phyloP scores from a whole-genome alignment of 2,797 vertebrate species.

The Otus scops region DNA sequence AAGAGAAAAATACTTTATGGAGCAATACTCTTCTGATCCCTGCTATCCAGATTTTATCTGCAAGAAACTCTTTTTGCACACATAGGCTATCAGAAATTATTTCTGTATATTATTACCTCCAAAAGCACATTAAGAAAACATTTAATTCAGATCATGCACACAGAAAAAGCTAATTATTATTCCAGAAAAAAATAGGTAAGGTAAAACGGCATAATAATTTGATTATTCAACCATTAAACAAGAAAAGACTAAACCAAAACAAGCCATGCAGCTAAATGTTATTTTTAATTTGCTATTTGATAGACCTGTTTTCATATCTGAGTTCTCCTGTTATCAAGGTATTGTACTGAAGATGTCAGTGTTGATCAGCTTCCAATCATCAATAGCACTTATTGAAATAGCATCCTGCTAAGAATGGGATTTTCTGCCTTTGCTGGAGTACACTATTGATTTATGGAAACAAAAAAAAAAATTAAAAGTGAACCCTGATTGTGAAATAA shows the following conservation, averaged over 20 bases:
- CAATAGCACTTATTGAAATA: slow-evolving; percentile 37
- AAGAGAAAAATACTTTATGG: neutral
- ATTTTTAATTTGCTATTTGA: slow-evolving; percentile 13
- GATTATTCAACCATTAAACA: neutral
- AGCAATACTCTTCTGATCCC: neutral
- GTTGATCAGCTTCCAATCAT: slow-evolving; percentile 27
- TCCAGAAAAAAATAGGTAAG: neutral
- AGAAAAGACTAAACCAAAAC: neutral
- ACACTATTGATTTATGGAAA: neutral
- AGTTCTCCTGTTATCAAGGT: neutral
- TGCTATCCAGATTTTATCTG: neutral
- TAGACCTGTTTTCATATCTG: neutral
- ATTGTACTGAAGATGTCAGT: slow-evolving; percentile 13
- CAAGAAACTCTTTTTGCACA: neutral
- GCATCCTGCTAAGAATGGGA: neutral
- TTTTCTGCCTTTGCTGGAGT: neutral
- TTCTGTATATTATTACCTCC: neutral
- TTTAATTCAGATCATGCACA: slow-evolving; percentile 3
- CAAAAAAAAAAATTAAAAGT: neutral
- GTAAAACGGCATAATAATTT: slow-evolving; percentile 12
- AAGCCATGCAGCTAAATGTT: neutral
- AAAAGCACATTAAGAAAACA: neutral
- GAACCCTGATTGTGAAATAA: neutral
- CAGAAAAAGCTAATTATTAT: neutral
- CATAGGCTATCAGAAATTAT: neutral